Evolutionary conservation across 2,888 invertebrate species (phyloP), one percentile per base, ranked within the genome.

Genomic region (Terebella lapidaria): DNA sequence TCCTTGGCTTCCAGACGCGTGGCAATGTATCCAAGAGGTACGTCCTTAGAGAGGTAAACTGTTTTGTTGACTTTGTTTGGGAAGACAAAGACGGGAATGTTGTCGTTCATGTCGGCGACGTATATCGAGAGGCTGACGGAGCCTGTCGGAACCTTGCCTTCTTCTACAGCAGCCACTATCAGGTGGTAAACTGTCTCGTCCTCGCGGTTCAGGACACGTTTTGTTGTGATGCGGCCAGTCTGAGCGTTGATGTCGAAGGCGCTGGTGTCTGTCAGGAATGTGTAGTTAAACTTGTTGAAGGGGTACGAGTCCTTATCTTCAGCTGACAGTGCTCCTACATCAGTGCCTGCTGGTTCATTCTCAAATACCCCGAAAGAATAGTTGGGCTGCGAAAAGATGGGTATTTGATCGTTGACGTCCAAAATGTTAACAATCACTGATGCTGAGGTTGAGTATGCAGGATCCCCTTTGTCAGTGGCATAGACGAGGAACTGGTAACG

Each of bases 191-290:
- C 52, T 1, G 62, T 29, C 29, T 47, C 24, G 26, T 52, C 51
- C 52, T 66, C 66, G 25, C 66, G 54, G 35, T 66, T 64, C 55
- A 66, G 56, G 18, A 27, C 3, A n/a, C 10, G 4, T n/a, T 89
- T 88, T 0, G 95, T 95, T 1, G 89, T 89, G 0, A 96, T 88
- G 15, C 89, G 85, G 0, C 95, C 95, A 0, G 89, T 86, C 55
- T 88, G 85, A 0, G 90, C 83, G 77, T 95, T 92, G 57, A 96
- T 45, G 26, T n/a, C 53, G 54, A 46, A 64, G 54, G 54, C 89
- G 5, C 28, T 53, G 2, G 88, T 15, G 18, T 24, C 15, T 10
- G 4, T 3, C 4, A 22, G 18, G 15, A 64, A 30, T 15, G 26
- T 45, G 51, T 58, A 65, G 15, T 25, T 27, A 46, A 65, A 25